A percentile compares a stretch with the other conserved stretches of the same genome.
These are phyloP conservation scores for Scolopax rusticola DNA, from an alignment of 2,797 vertebrate genomes.

Conservation along the genomic window DNA sequence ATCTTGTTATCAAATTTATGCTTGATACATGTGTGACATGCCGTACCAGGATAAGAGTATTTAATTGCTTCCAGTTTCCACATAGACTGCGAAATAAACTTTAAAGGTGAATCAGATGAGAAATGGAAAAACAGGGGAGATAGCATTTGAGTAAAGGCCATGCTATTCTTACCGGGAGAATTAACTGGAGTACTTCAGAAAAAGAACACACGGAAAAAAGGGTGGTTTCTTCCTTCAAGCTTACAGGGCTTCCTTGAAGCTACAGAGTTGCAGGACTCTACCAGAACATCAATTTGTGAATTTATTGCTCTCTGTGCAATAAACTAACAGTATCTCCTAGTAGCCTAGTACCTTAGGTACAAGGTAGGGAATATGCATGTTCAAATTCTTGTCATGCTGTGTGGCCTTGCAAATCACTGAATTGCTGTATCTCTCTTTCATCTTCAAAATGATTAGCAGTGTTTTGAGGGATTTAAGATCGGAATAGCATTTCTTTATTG, in stretches of 20 bases:
- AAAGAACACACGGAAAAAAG: background rate
- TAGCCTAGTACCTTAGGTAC: background rate
- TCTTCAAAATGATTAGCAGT: background rate
- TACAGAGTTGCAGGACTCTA: background rate
- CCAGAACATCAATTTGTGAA: background rate
- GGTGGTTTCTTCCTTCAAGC: background rate
- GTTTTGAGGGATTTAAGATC: background rate
- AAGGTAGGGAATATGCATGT: background rate
- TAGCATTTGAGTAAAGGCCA: background rate
- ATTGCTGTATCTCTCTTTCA: rapidly evolving
- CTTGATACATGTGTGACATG: background rate
- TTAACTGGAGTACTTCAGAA: background rate
- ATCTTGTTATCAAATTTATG: background rate
- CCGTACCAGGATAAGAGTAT: background rate
- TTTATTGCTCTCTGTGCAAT: background rate
- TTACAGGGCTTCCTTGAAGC: background rate
- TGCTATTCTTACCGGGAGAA: background rate
- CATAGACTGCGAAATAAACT: constrained; percentile 7
- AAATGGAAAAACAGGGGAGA: background rate
- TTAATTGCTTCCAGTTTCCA: constrained; percentile 13
- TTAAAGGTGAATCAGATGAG: constrained; percentile 16
- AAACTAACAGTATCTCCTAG: background rate
- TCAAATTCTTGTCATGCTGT: background rate
- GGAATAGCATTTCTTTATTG: background rate
- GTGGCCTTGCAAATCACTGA: background rate